Evolutionary conservation across 2,888 invertebrate genomes (phyloP).

Genomic region (Drosophila emarginata): DNA sequence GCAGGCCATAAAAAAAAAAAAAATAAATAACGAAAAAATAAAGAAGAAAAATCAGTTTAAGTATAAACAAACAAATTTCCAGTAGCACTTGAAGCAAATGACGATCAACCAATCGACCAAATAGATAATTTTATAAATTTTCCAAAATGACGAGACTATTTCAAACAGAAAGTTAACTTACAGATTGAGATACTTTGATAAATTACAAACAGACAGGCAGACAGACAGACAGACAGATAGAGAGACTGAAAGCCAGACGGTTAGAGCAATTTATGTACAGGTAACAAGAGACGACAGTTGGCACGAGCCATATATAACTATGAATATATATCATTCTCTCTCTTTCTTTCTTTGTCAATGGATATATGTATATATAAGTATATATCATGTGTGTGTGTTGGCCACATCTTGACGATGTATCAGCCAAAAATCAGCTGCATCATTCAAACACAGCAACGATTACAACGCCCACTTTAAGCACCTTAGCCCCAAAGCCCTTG

Average conservation of each 20-base stretch:
- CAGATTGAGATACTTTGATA: constrained; percentile 65
- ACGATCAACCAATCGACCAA: neutral
- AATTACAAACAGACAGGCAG: constrained; percentile 51
- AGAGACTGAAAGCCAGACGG: neutral
- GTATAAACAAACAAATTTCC: constrained; percentile 56
- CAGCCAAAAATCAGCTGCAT: constrained; percentile 61
- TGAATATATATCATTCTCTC: constrained; percentile 47
- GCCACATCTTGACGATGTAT: constrained; percentile 26
- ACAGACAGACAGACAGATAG: constrained; percentile 39
- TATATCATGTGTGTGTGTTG: neutral
- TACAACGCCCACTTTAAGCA: constrained; percentile 70
- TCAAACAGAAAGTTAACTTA: constrained; percentile 33
- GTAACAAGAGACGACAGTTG: constrained; percentile 67
- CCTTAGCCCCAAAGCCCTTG: constrained; percentile 35
- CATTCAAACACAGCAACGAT: constrained; percentile 47
- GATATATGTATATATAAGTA: neutral
- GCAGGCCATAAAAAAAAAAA: constrained; percentile 15
- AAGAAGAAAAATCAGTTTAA: constrained; percentile 39
- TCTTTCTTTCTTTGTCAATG: neutral
- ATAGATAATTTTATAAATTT: constrained; percentile 56
- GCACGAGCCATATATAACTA: constrained; percentile 77
- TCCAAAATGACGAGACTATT: constrained; percentile 49
- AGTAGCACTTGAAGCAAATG: constrained; percentile 53
- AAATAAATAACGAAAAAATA: too few relatives aligned
- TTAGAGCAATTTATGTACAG: constrained; percentile 49